These are phyloP conservation scores for Micrasema longulum DNA, from an alignment of 1,140 invertebrate genomes.

Conservation along the genomic window DNA sequence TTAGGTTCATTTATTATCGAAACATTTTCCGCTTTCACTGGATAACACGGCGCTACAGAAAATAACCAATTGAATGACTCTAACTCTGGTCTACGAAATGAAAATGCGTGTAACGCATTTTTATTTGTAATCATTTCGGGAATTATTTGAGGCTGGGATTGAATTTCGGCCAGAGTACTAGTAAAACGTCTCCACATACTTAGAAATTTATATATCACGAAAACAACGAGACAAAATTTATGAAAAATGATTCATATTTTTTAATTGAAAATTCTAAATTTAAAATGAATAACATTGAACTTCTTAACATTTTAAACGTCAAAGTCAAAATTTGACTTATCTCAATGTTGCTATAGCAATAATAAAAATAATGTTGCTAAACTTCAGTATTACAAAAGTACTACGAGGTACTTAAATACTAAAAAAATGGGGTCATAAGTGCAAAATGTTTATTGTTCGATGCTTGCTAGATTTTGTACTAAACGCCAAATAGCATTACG, in stretches of 20 bases:
- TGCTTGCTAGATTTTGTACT: no score
- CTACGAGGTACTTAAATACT: no score
- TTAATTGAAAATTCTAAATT: constrained; percentile 19
- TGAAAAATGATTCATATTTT: neutral
- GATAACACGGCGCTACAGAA: constrained; percentile 77
- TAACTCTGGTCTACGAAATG: constrained; percentile 50
- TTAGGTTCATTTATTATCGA: constrained; percentile 80
- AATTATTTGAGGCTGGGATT: constrained; percentile 45
- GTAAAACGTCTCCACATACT: constrained; percentile 52
- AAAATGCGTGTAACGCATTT: constrained; percentile 36
- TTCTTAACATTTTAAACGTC: constrained; percentile 26
- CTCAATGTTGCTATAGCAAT: no score
- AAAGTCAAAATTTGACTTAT: constrained; percentile 1
- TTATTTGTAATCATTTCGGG: constrained; percentile 46
- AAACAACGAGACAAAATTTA: neutral
- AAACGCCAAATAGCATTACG: no score
- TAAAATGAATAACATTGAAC: constrained; percentile 22
- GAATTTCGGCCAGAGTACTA: constrained; percentile 45
- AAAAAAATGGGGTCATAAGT: no score
- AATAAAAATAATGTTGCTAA: no score
- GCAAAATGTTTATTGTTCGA: no score
- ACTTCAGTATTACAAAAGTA: no score
- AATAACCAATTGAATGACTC: constrained; percentile 75
- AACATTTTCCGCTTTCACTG: constrained; percentile 76
- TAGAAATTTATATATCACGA: constrained; percentile 2